Conservation (phyloP, 2,888 invertebrate species). For the Cabera pusaria region DNA sequence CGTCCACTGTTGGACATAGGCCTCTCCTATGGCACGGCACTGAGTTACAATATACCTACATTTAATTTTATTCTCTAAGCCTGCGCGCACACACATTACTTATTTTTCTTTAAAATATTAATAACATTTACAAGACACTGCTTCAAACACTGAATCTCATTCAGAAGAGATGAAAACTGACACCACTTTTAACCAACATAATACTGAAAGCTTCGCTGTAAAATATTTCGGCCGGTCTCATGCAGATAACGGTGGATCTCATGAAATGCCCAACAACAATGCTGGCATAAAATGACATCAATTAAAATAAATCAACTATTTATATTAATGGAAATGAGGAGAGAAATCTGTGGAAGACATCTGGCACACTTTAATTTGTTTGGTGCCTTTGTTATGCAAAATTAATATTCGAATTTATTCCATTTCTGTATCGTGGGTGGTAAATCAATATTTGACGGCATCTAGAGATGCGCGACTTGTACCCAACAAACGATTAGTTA, state of each 20-base stretch:
- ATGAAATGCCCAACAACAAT: constrained; percentile 33
- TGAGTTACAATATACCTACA: no score
- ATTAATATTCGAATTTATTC: constrained; percentile 84
- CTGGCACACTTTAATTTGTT: constrained; percentile 81
- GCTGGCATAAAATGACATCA: constrained; percentile 42
- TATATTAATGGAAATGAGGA: constrained; percentile 64
- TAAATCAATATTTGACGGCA: constrained; percentile 75
- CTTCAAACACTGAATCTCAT: no score
- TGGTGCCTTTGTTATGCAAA: constrained; percentile 77
- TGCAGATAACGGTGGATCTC: constrained; percentile 21
- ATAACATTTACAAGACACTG: no score
- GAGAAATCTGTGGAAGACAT: constrained; percentile 70
- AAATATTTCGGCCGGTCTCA: constrained; percentile 1
- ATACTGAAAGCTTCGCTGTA: constrained; percentile 2
- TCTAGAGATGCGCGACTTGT: constrained; percentile 30
- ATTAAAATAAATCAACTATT: constrained; percentile 64
- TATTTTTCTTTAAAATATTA: no score
- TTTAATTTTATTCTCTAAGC: no score
- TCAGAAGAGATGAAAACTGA: no score
- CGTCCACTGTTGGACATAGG: no score
- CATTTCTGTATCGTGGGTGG: constrained; percentile 75
- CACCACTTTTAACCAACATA: background rate
- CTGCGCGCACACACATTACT: no score
- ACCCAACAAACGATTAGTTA: no score
- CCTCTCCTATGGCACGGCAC: no score